These are phyloP conservation scores for Leptosomus discolor DNA, from an alignment of 2,113 vertebrate species.

Conservation along the genomic window DNA sequence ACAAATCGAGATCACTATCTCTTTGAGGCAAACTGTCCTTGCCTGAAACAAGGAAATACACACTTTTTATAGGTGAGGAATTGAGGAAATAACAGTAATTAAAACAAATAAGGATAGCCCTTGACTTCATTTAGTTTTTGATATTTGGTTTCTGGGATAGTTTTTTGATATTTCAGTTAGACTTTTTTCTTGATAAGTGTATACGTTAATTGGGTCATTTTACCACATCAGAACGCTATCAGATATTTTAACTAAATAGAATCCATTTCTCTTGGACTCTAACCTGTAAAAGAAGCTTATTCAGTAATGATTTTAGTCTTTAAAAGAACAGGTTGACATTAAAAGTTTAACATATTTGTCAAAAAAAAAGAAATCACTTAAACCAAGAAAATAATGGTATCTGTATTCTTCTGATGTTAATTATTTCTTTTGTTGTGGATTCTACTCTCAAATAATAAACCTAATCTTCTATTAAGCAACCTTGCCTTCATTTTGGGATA, in stretches of 20 bases:
- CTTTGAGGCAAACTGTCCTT: neutral
- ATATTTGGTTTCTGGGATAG: neutral
- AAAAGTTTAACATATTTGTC: neutral
- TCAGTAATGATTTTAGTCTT: neutral
- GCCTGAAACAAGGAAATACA: neutral
- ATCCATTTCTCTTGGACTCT: neutral
- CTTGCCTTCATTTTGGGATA: neutral
- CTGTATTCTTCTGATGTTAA: neutral
- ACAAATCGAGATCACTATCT: neutral
- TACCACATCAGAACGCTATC: neutral
- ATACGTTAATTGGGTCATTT: neutral
- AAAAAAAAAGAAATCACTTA: neutral
- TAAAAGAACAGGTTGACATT: neutral
- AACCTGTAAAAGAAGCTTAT: neutral
- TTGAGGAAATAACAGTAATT: neutral
- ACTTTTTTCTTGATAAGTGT: neutral
- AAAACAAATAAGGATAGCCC: neutral
- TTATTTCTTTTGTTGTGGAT: neutral
- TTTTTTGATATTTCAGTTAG: neutral
- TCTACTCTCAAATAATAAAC: neutral
- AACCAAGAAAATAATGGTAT: neutral
- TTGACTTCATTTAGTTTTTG: neutral
- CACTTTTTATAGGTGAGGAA: neutral
- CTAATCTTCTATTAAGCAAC: neutral
- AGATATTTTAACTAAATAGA: neutral